These are phyloP conservation scores for Mesochorus sp. DNA, from an alignment of 2,888 invertebrate genomes.

Conservation along the genomic window DNA sequence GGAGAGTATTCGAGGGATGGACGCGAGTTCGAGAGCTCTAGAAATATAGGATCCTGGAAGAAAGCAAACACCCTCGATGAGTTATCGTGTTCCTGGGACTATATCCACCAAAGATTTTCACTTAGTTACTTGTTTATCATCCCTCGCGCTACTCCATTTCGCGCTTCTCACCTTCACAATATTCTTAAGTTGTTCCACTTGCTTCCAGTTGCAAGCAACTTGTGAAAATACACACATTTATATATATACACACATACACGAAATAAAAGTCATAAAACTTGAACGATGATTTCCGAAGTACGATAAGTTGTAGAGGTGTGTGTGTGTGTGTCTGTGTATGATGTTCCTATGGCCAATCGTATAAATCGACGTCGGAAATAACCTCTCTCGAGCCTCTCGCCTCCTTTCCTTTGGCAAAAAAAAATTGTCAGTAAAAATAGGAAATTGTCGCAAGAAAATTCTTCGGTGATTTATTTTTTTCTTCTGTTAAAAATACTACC, in stretches of 20 bases:
- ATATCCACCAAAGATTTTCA: conserved; percentile 48
- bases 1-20: neutral
- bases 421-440: too few species aligned
- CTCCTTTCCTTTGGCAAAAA: conserved; percentile 2
- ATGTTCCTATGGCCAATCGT: neutral
- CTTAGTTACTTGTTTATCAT: conserved; percentile 58
- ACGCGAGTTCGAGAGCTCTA: neutral
- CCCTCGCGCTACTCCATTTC: conserved; percentile 11
- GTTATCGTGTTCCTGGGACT: conserved; percentile 38
- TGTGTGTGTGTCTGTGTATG: neutral
- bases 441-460: too few species aligned
- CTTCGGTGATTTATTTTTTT: too few species aligned
- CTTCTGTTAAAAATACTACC: too few species aligned
- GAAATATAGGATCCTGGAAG: conserved; percentile 15
- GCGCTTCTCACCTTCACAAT: conserved; percentile 13
- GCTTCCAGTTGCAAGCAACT: conserved; percentile 19
- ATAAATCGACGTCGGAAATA: conserved; percentile 48
- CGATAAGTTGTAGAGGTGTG: conserved; percentile 59
- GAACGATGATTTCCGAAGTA: conserved; percentile 60
- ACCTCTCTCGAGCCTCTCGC: conserved; percentile 9
- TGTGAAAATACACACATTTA: neutral
- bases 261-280: conserved; percentile 63
- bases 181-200: conserved; percentile 6
- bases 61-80: conserved; percentile 36
- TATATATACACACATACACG: conserved; percentile 47